Conservation (phyloP, 2,113 vertebrate genomes). For the Pomatorhinus ruficollis region DNA sequence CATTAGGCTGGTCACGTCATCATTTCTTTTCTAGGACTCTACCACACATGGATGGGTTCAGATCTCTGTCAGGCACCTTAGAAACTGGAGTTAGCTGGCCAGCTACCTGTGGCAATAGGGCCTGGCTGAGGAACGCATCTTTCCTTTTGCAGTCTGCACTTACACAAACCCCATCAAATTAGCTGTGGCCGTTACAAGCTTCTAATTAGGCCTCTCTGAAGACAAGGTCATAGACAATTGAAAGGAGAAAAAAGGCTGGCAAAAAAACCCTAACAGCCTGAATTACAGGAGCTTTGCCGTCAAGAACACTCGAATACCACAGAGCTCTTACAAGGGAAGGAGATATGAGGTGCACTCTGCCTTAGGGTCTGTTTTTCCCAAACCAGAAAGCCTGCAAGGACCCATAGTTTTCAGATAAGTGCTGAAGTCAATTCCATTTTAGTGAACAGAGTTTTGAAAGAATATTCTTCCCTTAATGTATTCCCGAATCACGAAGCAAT, state of each 20-base stretch:
- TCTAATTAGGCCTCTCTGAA: background rate
- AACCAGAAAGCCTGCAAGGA: background rate
- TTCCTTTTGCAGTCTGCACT: background rate
- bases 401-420: background rate
- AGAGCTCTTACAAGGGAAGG: background rate
- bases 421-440: background rate
- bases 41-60: background rate
- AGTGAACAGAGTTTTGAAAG: background rate
- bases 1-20: background rate
- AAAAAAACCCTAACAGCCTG: background rate
- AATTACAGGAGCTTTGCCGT: background rate
- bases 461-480: background rate
- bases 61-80: background rate
- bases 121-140: background rate
- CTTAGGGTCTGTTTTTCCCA: background rate
- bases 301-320: background rate
- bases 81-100: background rate
- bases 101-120: background rate
- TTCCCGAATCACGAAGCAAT: background rate
- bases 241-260: background rate
- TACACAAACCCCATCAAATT: background rate
- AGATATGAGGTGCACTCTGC: background rate
- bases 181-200: background rate
- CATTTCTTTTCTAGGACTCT: background rate
- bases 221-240: background rate